A percentile compares a stretch with the other conserved stretches of the same genome.
Conservation (phyloP, 2,113 vertebrate genomes). For the Dicaeum eximium region DNA sequence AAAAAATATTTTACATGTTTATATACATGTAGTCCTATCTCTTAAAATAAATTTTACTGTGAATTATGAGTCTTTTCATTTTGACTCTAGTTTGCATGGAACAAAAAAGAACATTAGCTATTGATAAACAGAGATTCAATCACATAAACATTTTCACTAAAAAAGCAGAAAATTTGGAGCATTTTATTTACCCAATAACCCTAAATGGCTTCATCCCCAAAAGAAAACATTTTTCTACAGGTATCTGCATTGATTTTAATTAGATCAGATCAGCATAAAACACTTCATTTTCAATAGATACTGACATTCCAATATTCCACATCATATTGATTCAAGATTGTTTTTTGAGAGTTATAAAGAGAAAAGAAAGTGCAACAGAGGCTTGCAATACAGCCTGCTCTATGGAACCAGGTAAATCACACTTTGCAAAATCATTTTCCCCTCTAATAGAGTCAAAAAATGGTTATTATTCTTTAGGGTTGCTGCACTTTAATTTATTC, state of each 20-base stretch:
- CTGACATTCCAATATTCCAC: constrained; percentile 9
- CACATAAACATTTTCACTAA: neutral
- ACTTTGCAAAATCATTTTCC: constrained; percentile 43
- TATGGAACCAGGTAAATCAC: neutral
- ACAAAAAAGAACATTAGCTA: neutral
- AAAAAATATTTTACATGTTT: neutral
- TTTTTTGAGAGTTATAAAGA: neutral
- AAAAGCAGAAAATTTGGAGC: neutral
- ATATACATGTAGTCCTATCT: neutral
- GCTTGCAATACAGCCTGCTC: neutral
- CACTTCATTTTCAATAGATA: constrained; percentile 2
- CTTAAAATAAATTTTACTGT: neutral
- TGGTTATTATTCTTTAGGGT: constrained; percentile 32
- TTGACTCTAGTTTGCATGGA: neutral
- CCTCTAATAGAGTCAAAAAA: constrained; percentile 53
- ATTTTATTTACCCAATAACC: neutral
- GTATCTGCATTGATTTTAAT: constrained; percentile 42
- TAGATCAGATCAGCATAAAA: neutral
- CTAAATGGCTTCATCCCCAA: neutral
- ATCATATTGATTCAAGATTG: neutral
- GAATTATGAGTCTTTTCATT: neutral
- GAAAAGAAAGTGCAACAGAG: constrained; percentile 11
- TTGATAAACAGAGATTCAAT: neutral
- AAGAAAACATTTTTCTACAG: neutral
- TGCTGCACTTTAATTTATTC: constrained; percentile 43